Conservation (phyloP, 2,113 vertebrate genomes). For the Oreocharis arfaki region DNA sequence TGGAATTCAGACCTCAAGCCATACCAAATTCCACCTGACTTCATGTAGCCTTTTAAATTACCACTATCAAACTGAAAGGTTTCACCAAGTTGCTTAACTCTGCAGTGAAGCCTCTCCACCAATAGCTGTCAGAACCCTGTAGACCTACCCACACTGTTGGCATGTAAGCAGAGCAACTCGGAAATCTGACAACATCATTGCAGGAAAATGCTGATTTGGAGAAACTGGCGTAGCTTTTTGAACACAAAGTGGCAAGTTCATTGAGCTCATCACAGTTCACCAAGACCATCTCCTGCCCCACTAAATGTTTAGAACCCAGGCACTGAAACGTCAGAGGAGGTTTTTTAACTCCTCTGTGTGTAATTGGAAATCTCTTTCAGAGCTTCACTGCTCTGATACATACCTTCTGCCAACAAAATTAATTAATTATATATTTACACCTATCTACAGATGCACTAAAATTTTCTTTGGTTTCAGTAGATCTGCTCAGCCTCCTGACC, state of each 20-base stretch:
- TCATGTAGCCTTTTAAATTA: background rate
- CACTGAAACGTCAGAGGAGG: fast-evolving
- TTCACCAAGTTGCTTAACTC: background rate
- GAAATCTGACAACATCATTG: background rate
- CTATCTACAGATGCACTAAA: background rate
- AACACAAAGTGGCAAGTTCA: background rate
- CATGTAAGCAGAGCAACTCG: background rate
- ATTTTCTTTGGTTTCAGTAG: background rate
- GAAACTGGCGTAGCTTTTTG: background rate
- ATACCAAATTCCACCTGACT: background rate
- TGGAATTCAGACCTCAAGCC: background rate
- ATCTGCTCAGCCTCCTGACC: background rate
- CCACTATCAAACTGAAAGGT: background rate
- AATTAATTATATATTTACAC: background rate
- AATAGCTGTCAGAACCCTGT: background rate
- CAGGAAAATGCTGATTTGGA: background rate
- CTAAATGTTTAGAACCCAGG: background rate
- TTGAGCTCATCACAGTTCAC: fast-evolving
- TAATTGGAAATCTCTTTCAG: background rate
- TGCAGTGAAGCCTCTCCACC: background rate
- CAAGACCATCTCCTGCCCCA: background rate
- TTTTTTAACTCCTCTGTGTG: background rate
- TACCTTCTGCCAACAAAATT: background rate
- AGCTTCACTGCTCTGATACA: background rate
- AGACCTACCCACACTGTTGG: background rate